Evolutionary conservation across 1,140 invertebrate species (phyloP), one percentile per base, ranked within the genome.

Genomic region (Drosophila pachea): DNA sequence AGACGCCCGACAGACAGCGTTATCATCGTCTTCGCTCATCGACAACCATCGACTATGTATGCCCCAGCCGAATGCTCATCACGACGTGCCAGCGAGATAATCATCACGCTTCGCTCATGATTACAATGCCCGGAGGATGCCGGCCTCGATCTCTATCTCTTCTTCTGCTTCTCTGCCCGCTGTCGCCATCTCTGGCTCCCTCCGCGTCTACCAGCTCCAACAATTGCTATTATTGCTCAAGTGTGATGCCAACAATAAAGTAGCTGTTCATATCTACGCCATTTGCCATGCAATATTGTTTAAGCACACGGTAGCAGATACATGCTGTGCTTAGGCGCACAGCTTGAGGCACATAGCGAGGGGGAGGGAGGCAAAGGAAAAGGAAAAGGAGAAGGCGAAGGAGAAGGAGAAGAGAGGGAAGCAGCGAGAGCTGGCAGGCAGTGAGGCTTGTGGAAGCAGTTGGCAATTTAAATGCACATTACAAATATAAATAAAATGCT

Each of bases 211-310:
- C 31, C 65, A 14, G 16, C 67, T 56, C 48, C 59, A 48, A 64
- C 70, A 73, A 69, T 73, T 73, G 70, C 70, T 69, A 69, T 73
- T 73, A 73, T 64, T 73, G 66, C 70, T 73, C 66, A 69, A 73
- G 70, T 73, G 70, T 73, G 69, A 69, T 73, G 70, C 70, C 60
- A 73, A 73, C 70, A 69, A 73, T 73, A 73, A 73, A 73, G 70
- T 73, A 73, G 70, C 70, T 73, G 70, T 69, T 73, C 70, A 73
- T 69, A 73, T 73, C 70, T 73, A 64, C 66, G 70, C 70, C 66
- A 69, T 73, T 73, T 73, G 70, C 70, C 70, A 73, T 73, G 66
- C 70, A 73, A 73, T 69, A 73, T 73, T 69, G 59, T 68, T 73
- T 72, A 72, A 72, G 65, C 58, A 72, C 52, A 72, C 58, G 35